Base-by-base conservation (phyloP, 1,140 invertebrate genomes). In the Zaprionus ornatus region DNA sequence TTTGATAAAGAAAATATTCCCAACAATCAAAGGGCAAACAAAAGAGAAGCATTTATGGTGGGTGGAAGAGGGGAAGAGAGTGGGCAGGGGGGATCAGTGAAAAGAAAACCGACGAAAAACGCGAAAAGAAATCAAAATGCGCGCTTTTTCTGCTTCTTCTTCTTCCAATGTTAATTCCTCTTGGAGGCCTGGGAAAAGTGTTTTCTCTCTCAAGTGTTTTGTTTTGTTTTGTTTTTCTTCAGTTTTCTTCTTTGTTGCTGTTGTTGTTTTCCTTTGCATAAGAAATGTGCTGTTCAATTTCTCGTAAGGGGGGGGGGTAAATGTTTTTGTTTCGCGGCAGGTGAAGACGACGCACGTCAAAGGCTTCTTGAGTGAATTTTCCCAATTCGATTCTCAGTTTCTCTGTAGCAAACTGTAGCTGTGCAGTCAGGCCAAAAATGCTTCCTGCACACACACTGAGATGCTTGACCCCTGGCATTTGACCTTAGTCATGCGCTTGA, bases 401-500 rank as follows among this genome's bases (percentile, higher is more conserved):
- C 9, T 10, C 9, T 48, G 19, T 48, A 10, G 2, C 19, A 23
- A 50, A 13, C 45, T 42, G n/a, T 40, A n/a, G 73, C 45, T 76
- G 76, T 76, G 66, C 77, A 79, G 73, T 79, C 77, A 76, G 62
- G 57, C 67, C n/a, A 45, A 45, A 40, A 40, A 40, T 40, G 15
- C 15, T 40, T 15, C 6, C 4, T n/a, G 6, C 37, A 40, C 40
- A 45, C 40, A 10, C 40, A 45, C 9, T 32, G 2, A 9, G 29
- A 32, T 3, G 10, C 29, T 77, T 79, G 74, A 76, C 63, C 73
- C 60, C 74, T 48, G 52, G 25, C 23, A 45, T 65, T 64, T 80
- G 78, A 77, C 69, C 74, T 80, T 77, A 74, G 55, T 78, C 71
- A 57, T 80, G 70, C 76, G 78, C 78, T 80, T 80, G 78, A 80